Evolutionary conservation across 2,113 vertebrate species (phyloP).

Genomic region (Mobula birostris): DNA sequence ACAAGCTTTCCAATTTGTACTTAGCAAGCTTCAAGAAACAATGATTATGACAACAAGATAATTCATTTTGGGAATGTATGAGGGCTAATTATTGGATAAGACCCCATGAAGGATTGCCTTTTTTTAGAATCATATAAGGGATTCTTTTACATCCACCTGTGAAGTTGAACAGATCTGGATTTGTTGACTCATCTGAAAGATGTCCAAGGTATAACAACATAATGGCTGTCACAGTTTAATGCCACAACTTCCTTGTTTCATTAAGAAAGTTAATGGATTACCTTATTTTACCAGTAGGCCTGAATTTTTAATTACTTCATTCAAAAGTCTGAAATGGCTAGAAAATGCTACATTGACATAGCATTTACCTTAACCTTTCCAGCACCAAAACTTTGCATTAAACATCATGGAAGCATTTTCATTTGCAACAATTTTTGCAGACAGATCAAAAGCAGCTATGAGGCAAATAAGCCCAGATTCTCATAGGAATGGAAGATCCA

Average conservation of each 20-base stretch:
- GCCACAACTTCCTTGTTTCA: background rate
- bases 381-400: background rate
- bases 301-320: constrained; percentile 1
- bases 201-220: background rate
- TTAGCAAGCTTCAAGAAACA: too few species aligned
- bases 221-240: background rate
- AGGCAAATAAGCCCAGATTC: background rate
- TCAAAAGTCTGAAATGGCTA: background rate
- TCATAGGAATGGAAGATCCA: background rate
- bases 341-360: background rate
- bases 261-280: background rate
- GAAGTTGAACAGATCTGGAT: too few species aligned
- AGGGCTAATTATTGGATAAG: too few species aligned
- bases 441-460: background rate
- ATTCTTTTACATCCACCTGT: too few species aligned
- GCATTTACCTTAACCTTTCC: background rate
- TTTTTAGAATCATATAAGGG: too few species aligned
- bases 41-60: too few species aligned
- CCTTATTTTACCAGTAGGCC: background rate
- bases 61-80: too few species aligned
- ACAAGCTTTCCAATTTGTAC: too few species aligned
- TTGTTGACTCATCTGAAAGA: too few species aligned
- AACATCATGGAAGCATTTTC: background rate
- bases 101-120: too few species aligned
- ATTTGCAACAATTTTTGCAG: background rate